A percentile compares a stretch with the other conserved stretches of the same genome.
Evolutionary conservation across 2,113 vertebrate genomes (phyloP).

Genomic region (Orycteropus afer): DNA sequence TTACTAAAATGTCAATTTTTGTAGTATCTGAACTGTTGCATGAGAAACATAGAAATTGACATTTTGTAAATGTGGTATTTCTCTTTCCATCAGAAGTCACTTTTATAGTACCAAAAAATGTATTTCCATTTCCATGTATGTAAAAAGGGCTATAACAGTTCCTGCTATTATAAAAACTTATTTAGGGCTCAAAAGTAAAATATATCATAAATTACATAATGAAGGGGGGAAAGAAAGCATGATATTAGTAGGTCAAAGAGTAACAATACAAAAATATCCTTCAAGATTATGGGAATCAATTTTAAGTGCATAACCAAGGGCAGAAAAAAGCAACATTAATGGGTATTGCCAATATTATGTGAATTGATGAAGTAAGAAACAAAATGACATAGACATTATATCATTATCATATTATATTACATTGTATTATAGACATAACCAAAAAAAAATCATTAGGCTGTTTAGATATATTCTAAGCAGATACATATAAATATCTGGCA

Average conservation of each 20-base stretch:
- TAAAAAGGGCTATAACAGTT: background rate
- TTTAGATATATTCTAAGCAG: background rate
- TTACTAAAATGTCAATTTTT: background rate
- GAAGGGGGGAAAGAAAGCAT: background rate
- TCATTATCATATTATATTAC: too few relatives aligned
- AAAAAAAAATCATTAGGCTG: background rate
- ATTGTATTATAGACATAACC: too few relatives aligned
- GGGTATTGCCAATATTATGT: background rate
- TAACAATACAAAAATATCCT: background rate
- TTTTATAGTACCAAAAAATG: background rate
- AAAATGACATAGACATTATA: background rate
- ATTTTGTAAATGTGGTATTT: background rate
- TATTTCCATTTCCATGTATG: background rate
- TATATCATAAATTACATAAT: background rate
- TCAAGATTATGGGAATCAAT: background rate
- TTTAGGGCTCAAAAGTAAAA: slow-evolving; percentile 38
- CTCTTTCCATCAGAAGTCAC: background rate
- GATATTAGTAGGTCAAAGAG: background rate
- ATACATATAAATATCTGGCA: background rate
- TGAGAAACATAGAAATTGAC: background rate
- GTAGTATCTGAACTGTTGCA: background rate
- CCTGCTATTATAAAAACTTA: background rate
- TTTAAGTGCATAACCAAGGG: background rate
- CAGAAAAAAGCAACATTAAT: slow-evolving; percentile 12
- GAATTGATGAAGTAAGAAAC: background rate